Percentiles rank a stretch among this genome's conserved stretches.
Conservation (phyloP, 2,113 vertebrate species). For the Hucho hucho region DNA sequence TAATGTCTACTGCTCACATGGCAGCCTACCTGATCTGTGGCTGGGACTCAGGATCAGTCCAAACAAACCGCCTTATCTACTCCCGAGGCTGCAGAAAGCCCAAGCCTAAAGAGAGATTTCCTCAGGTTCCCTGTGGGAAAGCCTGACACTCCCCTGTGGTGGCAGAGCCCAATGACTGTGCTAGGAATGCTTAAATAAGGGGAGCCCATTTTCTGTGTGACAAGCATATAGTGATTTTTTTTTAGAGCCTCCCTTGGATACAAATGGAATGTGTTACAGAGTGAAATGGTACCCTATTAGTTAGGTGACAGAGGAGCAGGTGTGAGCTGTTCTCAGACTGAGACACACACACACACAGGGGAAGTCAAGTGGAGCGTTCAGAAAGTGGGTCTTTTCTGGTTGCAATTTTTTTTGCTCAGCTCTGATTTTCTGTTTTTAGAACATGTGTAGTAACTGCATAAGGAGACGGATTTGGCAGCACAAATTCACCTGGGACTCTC, state of each 20-base stretch:
- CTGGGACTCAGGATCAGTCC: not conserved
- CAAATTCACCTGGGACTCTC: not conserved
- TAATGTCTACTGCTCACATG: not conserved
- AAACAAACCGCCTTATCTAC: not conserved
- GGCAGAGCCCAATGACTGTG: not conserved
- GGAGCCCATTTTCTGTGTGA: not conserved
- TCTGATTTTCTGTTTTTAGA: not conserved
- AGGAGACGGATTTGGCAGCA: not conserved
- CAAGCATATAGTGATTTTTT: not conserved
- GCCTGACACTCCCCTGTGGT: not conserved
- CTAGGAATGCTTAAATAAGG: not conserved
- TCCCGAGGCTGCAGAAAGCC: not conserved
- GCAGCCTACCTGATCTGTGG: not conserved
- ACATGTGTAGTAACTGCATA: not conserved
- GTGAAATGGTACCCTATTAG: not conserved
- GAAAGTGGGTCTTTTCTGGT: not conserved
- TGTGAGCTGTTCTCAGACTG: not conserved
- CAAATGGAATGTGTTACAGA: not conserved
- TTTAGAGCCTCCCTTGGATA: not conserved
- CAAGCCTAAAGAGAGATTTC: not conserved
- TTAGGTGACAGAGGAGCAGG: conserved; percentile 1
- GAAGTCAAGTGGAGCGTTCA: not conserved
- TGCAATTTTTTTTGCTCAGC: not conserved
- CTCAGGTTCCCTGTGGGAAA: not conserved
- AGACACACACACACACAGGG: not conserved